A percentile compares a stretch with the other conserved stretches of the same genome.
Evolutionary conservation across 2,113 vertebrate genomes (phyloP).

Genomic region (Tachysurus vachellii): DNA sequence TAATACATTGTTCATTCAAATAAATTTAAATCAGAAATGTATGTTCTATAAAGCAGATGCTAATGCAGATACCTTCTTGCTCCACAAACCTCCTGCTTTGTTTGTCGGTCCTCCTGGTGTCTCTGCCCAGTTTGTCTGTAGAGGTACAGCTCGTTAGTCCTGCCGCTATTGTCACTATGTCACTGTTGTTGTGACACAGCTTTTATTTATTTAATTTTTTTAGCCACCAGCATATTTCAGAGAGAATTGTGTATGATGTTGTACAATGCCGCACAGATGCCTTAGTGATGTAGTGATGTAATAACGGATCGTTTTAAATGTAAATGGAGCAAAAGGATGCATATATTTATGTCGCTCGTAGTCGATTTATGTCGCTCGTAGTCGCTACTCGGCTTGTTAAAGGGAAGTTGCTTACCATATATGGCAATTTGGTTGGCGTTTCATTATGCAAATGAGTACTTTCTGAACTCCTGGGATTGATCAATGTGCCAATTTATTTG

Average conservation of each 20-base stretch:
- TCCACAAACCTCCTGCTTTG: too few species aligned
- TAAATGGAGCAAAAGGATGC: background rate
- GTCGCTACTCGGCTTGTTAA: background rate
- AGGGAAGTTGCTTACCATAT: background rate
- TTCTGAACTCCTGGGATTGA: background rate
- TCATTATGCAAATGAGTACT: background rate
- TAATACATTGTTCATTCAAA: too few species aligned
- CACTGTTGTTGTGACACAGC: too few species aligned
- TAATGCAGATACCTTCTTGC: too few species aligned
- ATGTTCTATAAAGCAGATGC: too few species aligned
- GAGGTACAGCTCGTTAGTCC: too few species aligned
- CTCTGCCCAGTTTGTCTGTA: too few species aligned
- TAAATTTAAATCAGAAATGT: too few species aligned
- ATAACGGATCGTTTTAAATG: background rate
- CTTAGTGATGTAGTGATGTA: background rate
- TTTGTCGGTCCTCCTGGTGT: too few species aligned
- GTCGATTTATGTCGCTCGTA: background rate
- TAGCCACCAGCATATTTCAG: background rate
- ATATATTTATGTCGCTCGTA: too few species aligned
- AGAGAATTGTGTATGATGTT: background rate
- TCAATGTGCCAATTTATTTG: background rate
- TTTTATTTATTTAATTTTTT: too few species aligned
- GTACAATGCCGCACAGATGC: background rate
- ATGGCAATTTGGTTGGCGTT: background rate
- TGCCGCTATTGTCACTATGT: too few species aligned